These are phyloP conservation scores for Penaeus monodon DNA, from an alignment of 2,888 invertebrate species.

Conservation along the genomic window DNA sequence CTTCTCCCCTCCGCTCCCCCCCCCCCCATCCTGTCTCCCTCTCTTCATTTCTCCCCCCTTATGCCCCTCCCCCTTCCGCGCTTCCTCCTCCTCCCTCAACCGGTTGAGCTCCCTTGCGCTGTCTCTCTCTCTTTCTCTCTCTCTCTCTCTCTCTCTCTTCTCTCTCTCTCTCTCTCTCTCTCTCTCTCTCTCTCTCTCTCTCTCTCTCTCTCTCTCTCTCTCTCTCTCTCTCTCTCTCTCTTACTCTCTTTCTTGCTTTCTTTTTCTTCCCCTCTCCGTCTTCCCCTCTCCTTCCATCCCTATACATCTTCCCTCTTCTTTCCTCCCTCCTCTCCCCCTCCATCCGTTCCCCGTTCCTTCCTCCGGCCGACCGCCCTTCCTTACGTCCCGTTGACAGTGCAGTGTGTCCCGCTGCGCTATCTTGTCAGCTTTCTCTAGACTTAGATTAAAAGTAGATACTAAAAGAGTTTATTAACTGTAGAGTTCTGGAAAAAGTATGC, in stretches of 20 bases:
- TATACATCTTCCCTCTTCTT: background rate
- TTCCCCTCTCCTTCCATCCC: background rate
- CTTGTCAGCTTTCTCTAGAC: too few relatives aligned
- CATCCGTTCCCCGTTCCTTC: background rate
- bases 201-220: conserved; percentile 49
- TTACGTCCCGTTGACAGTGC: too few relatives aligned
- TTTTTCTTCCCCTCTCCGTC: background rate
- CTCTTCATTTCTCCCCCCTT: background rate
- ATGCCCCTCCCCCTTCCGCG: background rate
- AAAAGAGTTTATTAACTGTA: too few relatives aligned
- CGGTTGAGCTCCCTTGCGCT: background rate
- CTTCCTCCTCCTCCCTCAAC: background rate
- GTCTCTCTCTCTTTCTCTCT: background rate
- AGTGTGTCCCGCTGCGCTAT: too few relatives aligned
- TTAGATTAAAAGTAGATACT: too few relatives aligned
- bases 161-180: background rate
- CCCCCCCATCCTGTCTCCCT: background rate
- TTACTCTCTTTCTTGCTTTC: background rate
- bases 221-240: conserved; percentile 49
- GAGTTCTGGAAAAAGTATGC: too few relatives aligned
- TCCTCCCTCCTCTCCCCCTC: background rate
- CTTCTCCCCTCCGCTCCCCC: background rate
- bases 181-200: conserved; percentile 25
- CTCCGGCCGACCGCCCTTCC: background rate
- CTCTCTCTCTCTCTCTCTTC: conserved; percentile 60